Conservation (phyloP, 2,888 invertebrate genomes). For the Ornithoptera alexandrae region DNA sequence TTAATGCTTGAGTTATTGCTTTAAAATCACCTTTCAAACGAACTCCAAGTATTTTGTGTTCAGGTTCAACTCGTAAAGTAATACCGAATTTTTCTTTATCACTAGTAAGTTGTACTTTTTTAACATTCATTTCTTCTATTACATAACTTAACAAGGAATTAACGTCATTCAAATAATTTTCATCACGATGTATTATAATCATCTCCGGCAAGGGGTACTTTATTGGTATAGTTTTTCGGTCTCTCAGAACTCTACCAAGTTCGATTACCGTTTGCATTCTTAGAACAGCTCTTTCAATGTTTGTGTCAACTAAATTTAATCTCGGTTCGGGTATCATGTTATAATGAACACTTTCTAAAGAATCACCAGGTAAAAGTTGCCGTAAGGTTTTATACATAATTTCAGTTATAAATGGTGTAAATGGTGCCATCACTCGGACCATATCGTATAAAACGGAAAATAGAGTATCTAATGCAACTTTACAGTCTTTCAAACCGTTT, state of each 20-base stretch:
- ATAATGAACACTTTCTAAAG: constrained; percentile 92
- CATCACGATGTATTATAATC: constrained; percentile 94
- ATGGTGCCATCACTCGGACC: constrained; percentile 96
- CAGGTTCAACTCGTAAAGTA: constrained; percentile 94
- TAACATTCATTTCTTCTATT: constrained; percentile 95
- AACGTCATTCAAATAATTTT: constrained; percentile 87
- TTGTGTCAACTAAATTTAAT: constrained; percentile 85
- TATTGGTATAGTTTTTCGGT: constrained; percentile 94
- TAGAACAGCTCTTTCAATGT: constrained; percentile 93
- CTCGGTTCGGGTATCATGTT: constrained; percentile 91
- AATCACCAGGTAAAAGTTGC: constrained; percentile 78
- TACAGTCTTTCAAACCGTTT: constrained; percentile 88
- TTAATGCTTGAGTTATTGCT: constrained; percentile 89
- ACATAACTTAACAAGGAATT: constrained; percentile 90
- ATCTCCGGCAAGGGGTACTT: constrained; percentile 98
- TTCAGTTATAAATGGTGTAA: constrained; percentile 97
- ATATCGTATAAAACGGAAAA: constrained; percentile 93
- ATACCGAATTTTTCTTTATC: constrained; percentile 97
- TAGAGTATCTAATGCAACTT: constrained; percentile 91
- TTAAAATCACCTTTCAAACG: constrained; percentile 95
- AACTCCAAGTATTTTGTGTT: constrained; percentile 94
- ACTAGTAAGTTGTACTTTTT: constrained; percentile 88
- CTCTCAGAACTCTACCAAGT: constrained; percentile 94
- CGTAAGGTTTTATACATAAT: constrained; percentile 95
- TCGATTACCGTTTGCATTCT: constrained; percentile 98